Evolutionary conservation across 2,888 invertebrate genomes (phyloP), one percentile per base, ranked within the genome.

Genomic region (Oegoconia quadripuncta): DNA sequence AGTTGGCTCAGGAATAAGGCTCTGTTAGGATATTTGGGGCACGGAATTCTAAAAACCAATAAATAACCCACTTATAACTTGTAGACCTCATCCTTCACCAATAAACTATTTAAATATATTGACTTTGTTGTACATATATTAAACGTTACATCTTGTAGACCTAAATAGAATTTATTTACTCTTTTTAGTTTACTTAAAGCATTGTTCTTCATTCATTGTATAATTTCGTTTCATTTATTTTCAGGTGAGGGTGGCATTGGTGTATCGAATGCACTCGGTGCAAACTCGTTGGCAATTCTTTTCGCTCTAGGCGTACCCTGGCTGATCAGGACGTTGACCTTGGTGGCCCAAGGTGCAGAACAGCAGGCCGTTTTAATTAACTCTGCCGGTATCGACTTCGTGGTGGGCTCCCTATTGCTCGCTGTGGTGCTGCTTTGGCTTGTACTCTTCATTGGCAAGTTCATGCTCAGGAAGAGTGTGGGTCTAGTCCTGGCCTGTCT

Each of bases 221-320:
- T 25, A 40, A 33, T 38, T 22, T 34, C 46, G 22, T 31, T 32
- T 35, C 8, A 16, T 61, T 52, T 56, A 57, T 47, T 82, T 84
- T 28, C 64, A 95, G 95, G 95, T 47, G 91, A 94, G 71, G 95
- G 93, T 9, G 93, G 93, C 16, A 95, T 96, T 86, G 96, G 95
- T 0, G 93, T 96, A 14, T 95, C 95, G 5, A 96, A 96, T 60
- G 93, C 95, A 0, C 74, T 96, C 7, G 96, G 96, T 1, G 95
- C 95, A 0, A 96, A 96, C 64, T 95, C 95, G 0, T 81, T 96
- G 64, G 95, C 96, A 41, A 95, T 96, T 39, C 77, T 96, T 1
- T 88, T 96, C 34, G 95, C 96, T 2, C 78, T 96, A 28, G 95
- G 95, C 1, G 68, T 95, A 15, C 96, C 96, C 0, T 97, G 96